Percentiles rank a stretch among this genome's conserved stretches.
Evolutionary conservation across 2,797 vertebrate genomes (phyloP).

Genomic region (Lagocephalus sceleratus): DNA sequence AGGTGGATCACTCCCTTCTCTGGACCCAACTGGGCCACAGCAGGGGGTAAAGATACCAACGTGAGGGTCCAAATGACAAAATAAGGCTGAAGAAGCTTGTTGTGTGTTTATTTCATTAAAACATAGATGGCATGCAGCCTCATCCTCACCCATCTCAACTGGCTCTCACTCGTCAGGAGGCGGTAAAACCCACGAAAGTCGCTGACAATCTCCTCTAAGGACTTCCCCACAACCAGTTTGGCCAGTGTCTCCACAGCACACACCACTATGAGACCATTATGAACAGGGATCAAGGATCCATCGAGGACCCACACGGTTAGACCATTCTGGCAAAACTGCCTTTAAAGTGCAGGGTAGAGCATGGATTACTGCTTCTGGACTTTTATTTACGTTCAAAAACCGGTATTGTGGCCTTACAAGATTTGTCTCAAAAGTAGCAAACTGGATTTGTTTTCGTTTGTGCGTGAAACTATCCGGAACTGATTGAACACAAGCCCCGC

Average conservation of each 20-base stretch:
- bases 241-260: conserved; percentile 76
- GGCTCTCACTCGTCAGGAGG: conserved; percentile 76
- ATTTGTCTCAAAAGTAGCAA: no score
- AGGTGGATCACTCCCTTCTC: conserved; percentile 83
- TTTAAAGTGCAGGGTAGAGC: no score
- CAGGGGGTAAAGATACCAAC: not conserved
- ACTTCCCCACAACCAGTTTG: conserved; percentile 71
- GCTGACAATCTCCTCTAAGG: conserved; percentile 73
- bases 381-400: no score
- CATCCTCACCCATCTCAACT: conserved; percentile 79
- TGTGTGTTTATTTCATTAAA: no score
- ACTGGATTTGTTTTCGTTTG: no score
- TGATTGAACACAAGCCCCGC: no score
- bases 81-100: not conserved
- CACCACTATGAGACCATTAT: conserved; percentile 61
- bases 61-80: not conserved
- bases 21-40: conserved; percentile 70
- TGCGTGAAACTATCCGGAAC: no score
- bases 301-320: no score
- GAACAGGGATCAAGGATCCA: not conserved
- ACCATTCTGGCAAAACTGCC: no score
- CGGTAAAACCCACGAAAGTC: conserved; percentile 83
- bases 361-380: no score
- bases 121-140: no score
- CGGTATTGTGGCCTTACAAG: no score